These are phyloP conservation scores for Anniella stebbinsi DNA, from an alignment of 2,797 vertebrate species.

Conservation along the genomic window DNA sequence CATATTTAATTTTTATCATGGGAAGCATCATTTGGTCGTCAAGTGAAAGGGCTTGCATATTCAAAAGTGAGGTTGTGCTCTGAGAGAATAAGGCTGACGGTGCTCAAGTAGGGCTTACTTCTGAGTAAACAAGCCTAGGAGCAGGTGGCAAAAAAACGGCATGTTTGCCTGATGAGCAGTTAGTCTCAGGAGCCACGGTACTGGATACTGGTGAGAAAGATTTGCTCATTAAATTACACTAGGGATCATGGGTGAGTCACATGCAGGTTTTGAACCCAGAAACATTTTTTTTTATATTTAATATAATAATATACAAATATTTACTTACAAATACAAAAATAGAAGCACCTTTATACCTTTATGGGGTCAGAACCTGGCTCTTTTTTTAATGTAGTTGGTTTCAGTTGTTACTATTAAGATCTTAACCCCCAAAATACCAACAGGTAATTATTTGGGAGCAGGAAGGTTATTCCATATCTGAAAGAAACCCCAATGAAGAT, in stretches of 20 bases:
- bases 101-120: not conserved
- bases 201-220: conserved; percentile 7
- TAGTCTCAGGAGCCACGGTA: not conserved
- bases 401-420: not conserved
- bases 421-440: not conserved
- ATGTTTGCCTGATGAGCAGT: not conserved
- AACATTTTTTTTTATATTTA: conserved; percentile 74
- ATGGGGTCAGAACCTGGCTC: conserved; percentile 80
- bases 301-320: conserved; percentile 91
- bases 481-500: conserved; percentile 26
- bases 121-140: not conserved
- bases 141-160: not conserved
- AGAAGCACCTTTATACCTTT: conserved; percentile 87
- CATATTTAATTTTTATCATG: not conserved
- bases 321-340: conserved; percentile 96
- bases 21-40: too few relatives aligned
- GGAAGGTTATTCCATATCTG: conserved; percentile 2
- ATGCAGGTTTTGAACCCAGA: conserved; percentile 89
- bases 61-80: too few relatives aligned
- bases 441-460: conserved; percentile 2
- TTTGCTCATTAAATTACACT: conserved; percentile 49
- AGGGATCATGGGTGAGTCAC: conserved; percentile 76
- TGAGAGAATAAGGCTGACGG: not conserved
- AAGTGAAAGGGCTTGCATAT: not conserved
- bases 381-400: conserved; percentile 32